Conservation (phyloP, 2,888 invertebrate species). For the Bellardia pandia region DNA sequence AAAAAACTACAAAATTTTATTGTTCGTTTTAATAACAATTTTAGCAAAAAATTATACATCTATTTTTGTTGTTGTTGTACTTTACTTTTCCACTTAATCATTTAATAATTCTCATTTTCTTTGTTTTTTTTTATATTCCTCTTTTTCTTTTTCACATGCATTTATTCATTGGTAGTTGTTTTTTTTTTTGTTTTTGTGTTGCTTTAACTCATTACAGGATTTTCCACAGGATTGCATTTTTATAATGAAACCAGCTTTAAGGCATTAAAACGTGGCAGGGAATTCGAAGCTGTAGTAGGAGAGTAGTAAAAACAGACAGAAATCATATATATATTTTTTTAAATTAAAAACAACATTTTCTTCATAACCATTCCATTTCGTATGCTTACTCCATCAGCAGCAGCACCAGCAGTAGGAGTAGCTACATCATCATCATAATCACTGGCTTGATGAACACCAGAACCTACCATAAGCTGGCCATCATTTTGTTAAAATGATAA, state of each 20-base stretch:
- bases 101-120: conserved; percentile 59
- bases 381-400: neutral
- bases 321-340: neutral
- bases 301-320: neutral
- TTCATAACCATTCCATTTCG: neutral
- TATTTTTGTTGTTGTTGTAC: conserved; percentile 32
- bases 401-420: neutral
- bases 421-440: conserved; percentile 1
- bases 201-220: conserved; percentile 76
- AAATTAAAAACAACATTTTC: conserved; percentile 6
- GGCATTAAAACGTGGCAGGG: conserved; percentile 48
- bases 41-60: conserved; percentile 8
- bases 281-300: conserved; percentile 4
- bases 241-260: conserved; percentile 76
- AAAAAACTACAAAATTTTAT: conserved; percentile 17
- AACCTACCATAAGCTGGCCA: conserved; percentile 32
- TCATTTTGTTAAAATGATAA: conserved; percentile 45
- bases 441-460: conserved; percentile 33
- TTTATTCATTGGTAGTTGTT: conserved; percentile 32
- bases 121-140: conserved; percentile 13
- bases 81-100: conserved; percentile 64
- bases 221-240: conserved; percentile 76
- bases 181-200: conserved; percentile 38
- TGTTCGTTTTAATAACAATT: conserved; percentile 40
- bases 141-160: conserved; percentile 50